Conservation (phyloP, 2,797 vertebrate species). For the Darevskia nairensis region DNA sequence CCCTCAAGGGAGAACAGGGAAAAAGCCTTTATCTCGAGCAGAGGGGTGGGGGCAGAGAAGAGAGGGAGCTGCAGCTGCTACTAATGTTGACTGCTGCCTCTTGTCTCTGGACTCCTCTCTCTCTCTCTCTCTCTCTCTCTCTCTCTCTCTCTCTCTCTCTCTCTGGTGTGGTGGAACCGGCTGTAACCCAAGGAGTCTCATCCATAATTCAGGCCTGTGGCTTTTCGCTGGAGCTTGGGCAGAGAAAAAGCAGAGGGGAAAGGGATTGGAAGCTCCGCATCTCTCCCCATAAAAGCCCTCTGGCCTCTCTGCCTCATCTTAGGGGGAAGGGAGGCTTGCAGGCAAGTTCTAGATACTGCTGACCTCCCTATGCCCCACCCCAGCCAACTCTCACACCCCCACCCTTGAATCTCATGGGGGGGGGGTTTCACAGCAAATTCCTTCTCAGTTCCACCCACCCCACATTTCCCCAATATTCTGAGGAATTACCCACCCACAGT, state of each 20-base stretch:
- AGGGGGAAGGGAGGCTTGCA: not conserved
- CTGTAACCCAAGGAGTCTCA: constrained; percentile 80
- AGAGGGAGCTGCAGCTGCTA: constrained; percentile 20
- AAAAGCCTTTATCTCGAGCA: constrained; percentile 7
- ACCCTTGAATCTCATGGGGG: not conserved
- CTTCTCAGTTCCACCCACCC: not conserved
- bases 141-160: too few relatives aligned
- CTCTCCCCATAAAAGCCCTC: constrained; percentile 22
- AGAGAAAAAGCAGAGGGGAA: constrained; percentile 53
- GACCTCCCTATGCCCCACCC: not conserved
- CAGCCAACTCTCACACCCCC: not conserved
- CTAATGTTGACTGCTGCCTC: constrained; percentile 31
- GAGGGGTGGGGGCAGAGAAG: not conserved
- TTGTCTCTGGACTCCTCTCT: constrained; percentile 28
- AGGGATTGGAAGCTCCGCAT: constrained; percentile 54
- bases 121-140: too few relatives aligned
- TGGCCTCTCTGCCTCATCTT: not conserved
- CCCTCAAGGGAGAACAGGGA: constrained; percentile 12
- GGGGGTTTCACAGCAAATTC: not conserved
- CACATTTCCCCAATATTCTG: not conserved
- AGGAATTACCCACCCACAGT: too few relatives aligned
- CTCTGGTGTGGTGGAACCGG: constrained; percentile 42
- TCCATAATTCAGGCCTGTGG: constrained; percentile 79
- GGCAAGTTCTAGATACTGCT: not conserved
- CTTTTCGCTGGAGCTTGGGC: constrained; percentile 67